A percentile compares a stretch with the other conserved stretches of the same genome.
These are phyloP conservation scores for Ceuthmochares aereus DNA, from an alignment of 2,113 vertebrate genomes.

Conservation along the genomic window DNA sequence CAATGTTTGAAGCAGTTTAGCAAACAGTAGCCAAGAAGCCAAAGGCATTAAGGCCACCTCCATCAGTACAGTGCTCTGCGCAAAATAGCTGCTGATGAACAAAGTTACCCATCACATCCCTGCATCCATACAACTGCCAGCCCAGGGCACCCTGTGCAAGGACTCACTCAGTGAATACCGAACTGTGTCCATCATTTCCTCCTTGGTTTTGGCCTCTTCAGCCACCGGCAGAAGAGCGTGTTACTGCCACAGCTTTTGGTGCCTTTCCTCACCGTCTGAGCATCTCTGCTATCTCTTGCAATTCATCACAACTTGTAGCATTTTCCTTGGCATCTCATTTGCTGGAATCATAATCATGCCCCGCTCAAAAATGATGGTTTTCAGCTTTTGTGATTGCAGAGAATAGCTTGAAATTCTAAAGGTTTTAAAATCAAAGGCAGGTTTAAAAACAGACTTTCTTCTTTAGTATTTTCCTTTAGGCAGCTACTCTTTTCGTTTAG, in stretches of 20 bases:
- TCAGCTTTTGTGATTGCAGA: not conserved
- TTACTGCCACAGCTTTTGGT: not conserved
- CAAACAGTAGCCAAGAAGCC: not conserved
- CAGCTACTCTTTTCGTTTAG: not conserved
- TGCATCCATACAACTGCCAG: accelerated
- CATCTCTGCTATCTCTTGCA: not conserved
- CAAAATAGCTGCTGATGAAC: not conserved
- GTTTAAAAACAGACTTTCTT: not conserved
- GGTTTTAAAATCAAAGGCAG: constrained; percentile 20
- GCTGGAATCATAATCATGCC: not conserved
- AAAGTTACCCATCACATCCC: accelerated
- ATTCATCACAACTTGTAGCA: not conserved
- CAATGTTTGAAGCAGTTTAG: not conserved
- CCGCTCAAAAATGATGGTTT: not conserved
- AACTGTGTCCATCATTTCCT: accelerated
- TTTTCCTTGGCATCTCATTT: not conserved
- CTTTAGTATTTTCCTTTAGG: not conserved
- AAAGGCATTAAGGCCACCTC: not conserved
- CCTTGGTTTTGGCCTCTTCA: not conserved
- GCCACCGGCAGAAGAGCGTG: accelerated
- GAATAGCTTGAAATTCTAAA: not conserved
- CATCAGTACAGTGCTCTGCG: not conserved
- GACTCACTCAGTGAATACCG: not conserved
- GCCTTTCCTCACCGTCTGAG: not conserved
- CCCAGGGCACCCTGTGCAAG: too few relatives aligned